These are phyloP conservation scores for Notocelia uddmanniana DNA, from an alignment of 2,888 invertebrate genomes.

Conservation along the genomic window DNA sequence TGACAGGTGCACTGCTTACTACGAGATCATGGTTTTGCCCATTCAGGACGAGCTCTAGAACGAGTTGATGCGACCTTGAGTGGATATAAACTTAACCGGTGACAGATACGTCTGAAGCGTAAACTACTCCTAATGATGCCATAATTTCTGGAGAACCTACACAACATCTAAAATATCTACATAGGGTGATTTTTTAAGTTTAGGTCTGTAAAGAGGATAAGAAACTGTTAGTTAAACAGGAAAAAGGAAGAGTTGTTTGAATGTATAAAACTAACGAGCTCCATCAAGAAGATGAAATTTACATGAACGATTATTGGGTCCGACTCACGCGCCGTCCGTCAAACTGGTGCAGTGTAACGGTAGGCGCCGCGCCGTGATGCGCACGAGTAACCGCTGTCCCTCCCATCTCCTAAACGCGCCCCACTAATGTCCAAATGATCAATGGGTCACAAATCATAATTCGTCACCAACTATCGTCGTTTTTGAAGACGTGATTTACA, in stretches of 20 bases:
- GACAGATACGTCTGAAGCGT: not conserved
- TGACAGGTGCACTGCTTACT: constrained; percentile 65
- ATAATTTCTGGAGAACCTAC: not conserved
- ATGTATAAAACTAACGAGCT: constrained; percentile 6
- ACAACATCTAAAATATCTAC: not conserved
- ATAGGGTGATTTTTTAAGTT: not conserved
- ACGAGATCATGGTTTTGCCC: constrained; percentile 51
- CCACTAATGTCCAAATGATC: constrained; percentile 57
- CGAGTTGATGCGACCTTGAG: constrained; percentile 35
- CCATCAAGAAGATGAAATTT: constrained; percentile 27
- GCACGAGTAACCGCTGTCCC: constrained; percentile 62
- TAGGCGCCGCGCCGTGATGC: constrained; percentile 66
- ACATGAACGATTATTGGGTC: constrained; percentile 40
- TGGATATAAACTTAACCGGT: constrained; percentile 10
- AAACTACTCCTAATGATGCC: not conserved
- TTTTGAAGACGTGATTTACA: constrained; percentile 54
- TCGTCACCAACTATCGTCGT: constrained; percentile 61
- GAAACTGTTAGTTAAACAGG: not conserved
- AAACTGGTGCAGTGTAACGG: constrained; percentile 77
- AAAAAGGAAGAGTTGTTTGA: not conserved
- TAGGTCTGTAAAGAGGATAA: not conserved
- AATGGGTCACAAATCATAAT: constrained; percentile 66
- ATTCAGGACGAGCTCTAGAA: constrained; percentile 48
- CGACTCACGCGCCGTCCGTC: constrained; percentile 63
- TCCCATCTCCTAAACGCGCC: constrained; percentile 51